phyloP scores from a whole-genome alignment of 2,113 vertebrate genomes.

The Hippocampus mohnikei region DNA sequence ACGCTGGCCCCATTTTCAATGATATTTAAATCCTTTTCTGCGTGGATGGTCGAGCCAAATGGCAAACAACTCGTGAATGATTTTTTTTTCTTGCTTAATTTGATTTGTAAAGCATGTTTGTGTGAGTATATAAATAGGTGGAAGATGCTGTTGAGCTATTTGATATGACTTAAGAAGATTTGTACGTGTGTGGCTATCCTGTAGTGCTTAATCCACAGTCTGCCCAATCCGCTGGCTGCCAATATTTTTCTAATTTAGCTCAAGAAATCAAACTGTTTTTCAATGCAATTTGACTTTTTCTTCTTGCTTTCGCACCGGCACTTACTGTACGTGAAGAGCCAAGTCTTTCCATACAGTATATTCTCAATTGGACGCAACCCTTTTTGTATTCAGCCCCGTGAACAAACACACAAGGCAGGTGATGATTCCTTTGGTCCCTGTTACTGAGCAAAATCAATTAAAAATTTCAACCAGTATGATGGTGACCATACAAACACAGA shows the following conservation, averaged over 20 bases:
- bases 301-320: too few species aligned
- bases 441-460: neutral
- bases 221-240: conserved; percentile 36
- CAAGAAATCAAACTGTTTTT: conserved; percentile 3
- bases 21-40: conserved; percentile 72
- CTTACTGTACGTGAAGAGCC: too few species aligned
- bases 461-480: too few species aligned
- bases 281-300: conserved; percentile 10
- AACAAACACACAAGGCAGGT: neutral
- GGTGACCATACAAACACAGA: too few species aligned
- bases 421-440: too few species aligned
- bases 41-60: conserved; percentile 50
- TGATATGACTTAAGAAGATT: conserved; percentile 56
- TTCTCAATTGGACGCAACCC: neutral
- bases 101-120: conserved; percentile 51
- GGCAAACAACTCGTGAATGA: conserved; percentile 37
- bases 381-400: neutral
- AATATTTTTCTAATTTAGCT: conserved; percentile 4
- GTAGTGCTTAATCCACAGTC: conserved; percentile 48
- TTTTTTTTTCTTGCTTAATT: conserved; percentile 33
- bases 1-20: conserved; percentile 62
- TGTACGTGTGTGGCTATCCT: conserved; percentile 34
- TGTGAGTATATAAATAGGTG: conserved; percentile 37
- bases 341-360: too few species aligned
- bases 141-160: conserved; percentile 31